Conservation (phyloP, 2,888 invertebrate species). For the Tipula lateralis region DNA sequence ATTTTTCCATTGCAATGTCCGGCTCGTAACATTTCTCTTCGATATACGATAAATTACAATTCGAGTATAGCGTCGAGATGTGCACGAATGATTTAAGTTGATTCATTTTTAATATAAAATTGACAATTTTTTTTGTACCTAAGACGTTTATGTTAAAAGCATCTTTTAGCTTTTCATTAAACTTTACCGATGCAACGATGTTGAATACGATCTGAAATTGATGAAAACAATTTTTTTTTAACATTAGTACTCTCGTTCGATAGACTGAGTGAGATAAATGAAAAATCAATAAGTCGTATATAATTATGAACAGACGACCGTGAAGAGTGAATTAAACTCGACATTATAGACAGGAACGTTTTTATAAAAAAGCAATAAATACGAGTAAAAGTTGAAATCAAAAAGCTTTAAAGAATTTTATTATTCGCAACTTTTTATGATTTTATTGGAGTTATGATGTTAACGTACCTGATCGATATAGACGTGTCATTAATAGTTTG, state of each 20-base stretch:
- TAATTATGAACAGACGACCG: too few species aligned
- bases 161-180: conserved; percentile 50
- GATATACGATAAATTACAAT: conserved; percentile 48
- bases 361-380: too few species aligned
- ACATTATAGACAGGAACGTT: too few species aligned
- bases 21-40: conserved; percentile 48
- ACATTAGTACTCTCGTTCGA: too few species aligned
- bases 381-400: too few species aligned
- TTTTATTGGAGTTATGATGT: too few species aligned
- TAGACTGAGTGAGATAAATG: neutral
- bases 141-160: conserved; percentile 50
- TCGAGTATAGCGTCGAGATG: conserved; percentile 49
- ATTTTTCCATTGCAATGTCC: conserved; percentile 50
- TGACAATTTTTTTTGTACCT: conserved; percentile 49
- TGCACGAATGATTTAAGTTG: conserved; percentile 49
- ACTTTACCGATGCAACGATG: conserved; percentile 50
- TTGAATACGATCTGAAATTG: conserved; percentile 48
- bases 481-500: too few species aligned
- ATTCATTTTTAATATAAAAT: conserved; percentile 48
- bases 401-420: too few species aligned
- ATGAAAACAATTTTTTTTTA: conserved; percentile 32
- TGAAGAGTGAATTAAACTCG: too few species aligned
- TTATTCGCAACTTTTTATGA: too few species aligned
- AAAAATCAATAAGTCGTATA: conserved; percentile 24
- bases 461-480: too few species aligned